These are phyloP conservation scores for Abrostola tripartita DNA, from an alignment of 2,888 invertebrate genomes.

Conservation along the genomic window DNA sequence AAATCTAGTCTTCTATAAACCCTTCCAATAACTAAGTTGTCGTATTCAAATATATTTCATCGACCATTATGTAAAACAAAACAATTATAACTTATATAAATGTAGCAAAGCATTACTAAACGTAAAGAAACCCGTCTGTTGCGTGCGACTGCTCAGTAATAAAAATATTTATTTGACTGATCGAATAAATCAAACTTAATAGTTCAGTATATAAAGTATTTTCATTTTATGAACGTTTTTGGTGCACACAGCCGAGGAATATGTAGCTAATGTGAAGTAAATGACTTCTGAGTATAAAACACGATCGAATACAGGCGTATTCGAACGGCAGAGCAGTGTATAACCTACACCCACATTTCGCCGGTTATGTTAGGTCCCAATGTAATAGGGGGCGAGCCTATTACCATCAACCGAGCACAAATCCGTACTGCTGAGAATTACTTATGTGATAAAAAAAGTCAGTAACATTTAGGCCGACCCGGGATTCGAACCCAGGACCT, in stretches of 20 bases:
- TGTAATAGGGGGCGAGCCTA: no score
- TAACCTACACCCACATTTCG: background rate
- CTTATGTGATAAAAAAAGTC: no score
- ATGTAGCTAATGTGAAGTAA: conserved; percentile 56
- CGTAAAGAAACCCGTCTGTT: conserved; percentile 25
- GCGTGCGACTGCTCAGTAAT: conserved; percentile 42
- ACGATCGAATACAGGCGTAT: no score
- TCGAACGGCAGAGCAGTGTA: conserved; percentile 43
- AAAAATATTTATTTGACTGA: conserved; percentile 39
- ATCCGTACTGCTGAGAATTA: no score
- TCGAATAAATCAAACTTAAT: conserved; percentile 49
- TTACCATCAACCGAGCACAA: no score
- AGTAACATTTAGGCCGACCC: background rate
- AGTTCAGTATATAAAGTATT: conserved; percentile 37
- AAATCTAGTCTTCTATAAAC: no score
- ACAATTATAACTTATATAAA: conserved; percentile 1
- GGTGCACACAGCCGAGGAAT: conserved; percentile 27
- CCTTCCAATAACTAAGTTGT: no score
- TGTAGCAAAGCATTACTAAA: conserved; percentile 14
- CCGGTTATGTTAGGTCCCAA: no score
- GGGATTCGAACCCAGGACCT: background rate
- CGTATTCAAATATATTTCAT: background rate
- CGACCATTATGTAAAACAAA: background rate
- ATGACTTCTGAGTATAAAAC: conserved; percentile 52
- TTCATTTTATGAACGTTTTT: conserved; percentile 38